Evolutionary conservation across 2,888 invertebrate genomes (phyloP).

Genomic region (Toxonevra muliebris): DNA sequence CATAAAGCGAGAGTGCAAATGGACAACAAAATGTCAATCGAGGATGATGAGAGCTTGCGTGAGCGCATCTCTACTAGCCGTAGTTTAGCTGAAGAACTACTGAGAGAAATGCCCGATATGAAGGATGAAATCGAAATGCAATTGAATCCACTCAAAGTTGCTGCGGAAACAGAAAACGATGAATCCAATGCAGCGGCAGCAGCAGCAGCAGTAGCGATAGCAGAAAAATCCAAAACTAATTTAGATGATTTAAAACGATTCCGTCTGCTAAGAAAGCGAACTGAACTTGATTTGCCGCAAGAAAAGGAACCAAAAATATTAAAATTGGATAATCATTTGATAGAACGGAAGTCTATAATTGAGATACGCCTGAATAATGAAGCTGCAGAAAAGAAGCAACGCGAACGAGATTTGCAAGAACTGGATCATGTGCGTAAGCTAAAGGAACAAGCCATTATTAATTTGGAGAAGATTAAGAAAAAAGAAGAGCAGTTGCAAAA

Average conservation of each 20-base stretch:
- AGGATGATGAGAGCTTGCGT: constrained; percentile 24
- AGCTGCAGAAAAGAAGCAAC: constrained; percentile 22
- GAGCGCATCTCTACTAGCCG: constrained; percentile 11
- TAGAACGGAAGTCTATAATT: constrained; percentile 54
- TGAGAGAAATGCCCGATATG: constrained; percentile 39
- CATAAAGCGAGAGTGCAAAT: neutral
- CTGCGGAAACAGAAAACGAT: neutral
- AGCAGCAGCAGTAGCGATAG: neutral
- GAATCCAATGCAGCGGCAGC: neutral
- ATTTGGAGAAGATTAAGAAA: constrained; percentile 31
- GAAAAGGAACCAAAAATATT: neutral
- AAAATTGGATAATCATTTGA: constrained; percentile 35
- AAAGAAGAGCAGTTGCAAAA: constrained; percentile 13
- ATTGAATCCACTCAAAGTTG: constrained; percentile 6
- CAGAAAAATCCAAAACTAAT: constrained; percentile 12
- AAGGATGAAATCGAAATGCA: constrained; percentile 37
- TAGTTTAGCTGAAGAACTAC: constrained; percentile 34
- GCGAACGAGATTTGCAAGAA: neutral
- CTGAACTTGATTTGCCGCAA: constrained; percentile 26
- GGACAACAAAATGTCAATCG: constrained; percentile 30
- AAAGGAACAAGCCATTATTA: constrained; percentile 30
- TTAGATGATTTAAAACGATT: constrained; percentile 14
- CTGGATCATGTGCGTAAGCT: constrained; percentile 31
- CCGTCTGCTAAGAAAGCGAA: neutral
- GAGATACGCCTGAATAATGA: constrained; percentile 54